Conservation (phyloP, 2,113 vertebrate species). For the Fulica atra region DNA sequence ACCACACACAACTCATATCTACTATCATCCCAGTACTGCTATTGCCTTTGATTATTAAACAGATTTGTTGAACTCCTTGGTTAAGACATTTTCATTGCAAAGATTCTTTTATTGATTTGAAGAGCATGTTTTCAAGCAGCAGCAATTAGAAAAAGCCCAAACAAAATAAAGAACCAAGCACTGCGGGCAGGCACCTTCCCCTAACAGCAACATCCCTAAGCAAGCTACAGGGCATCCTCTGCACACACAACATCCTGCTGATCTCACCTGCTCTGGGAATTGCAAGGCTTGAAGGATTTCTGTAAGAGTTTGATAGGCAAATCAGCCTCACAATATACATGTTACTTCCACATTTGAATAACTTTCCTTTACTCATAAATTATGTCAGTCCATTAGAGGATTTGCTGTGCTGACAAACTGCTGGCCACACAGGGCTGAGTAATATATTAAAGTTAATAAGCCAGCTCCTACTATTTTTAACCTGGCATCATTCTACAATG, state of each 20-base stretch:
- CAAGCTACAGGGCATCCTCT: background rate
- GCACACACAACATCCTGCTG: background rate
- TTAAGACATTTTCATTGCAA: background rate
- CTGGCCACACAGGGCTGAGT: background rate
- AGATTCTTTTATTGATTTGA: background rate
- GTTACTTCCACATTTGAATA: slow-evolving; percentile 9
- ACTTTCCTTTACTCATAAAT: slow-evolving; percentile 38
- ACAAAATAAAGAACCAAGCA: background rate
- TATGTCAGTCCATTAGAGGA: slow-evolving; percentile 46
- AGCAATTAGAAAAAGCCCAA: background rate
- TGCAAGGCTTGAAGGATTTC: background rate
- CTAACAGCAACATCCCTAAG: background rate
- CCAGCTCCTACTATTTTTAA: slow-evolving; percentile 55
- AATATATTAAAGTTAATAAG: slow-evolving; percentile 63
- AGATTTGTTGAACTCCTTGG: background rate
- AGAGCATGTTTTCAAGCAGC: background rate
- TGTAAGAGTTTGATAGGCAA: background rate
- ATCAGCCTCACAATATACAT: background rate
- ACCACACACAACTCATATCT: background rate
- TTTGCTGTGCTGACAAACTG: slow-evolving; percentile 49
- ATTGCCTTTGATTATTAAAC: background rate
- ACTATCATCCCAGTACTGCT: background rate
- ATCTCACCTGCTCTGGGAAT: background rate
- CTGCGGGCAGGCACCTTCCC: background rate
- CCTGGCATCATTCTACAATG: background rate